Base-by-base conservation (phyloP, 2,113 vertebrate genomes). In the Chamaea fasciata region DNA sequence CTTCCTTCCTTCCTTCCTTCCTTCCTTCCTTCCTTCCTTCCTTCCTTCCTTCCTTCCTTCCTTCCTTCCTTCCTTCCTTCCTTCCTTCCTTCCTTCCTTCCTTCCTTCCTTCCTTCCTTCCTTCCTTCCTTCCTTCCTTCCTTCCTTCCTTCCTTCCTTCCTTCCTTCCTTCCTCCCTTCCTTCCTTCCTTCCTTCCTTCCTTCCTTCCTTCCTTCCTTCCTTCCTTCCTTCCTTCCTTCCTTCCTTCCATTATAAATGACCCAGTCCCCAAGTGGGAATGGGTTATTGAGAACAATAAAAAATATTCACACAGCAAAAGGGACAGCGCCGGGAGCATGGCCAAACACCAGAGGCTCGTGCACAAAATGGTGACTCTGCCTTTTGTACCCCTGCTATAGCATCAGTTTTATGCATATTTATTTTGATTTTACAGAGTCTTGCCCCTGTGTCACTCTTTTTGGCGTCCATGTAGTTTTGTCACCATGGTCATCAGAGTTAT, bases 281-380 rank as follows among this genome's bases (percentile, higher is more conserved):
- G 37, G 19, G 17, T 56, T n/a, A 27, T 18, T 55, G 24, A 27
- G 24, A 44, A 27, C 24, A 44, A 56, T 16, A n/a, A 73, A 22
- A 55, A 28, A n/a, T 44, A 44, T 3, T 56, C 2, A 0, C 18
- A 35, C 35, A 35, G 13, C 18, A 35, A 44, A 57, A 30, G 18
- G 10, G 24, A 22, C 31, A 46, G 19, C 1, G 0, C 14, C 30
- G 19, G 8, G 41, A 35, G 24, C 1, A 0, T 46, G 33, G 41
- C 24, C 31, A 44, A 28, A 44, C 0, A 0, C 24, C 53, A 35
- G 41, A 35, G 8, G 18, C 6, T 75, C 2, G 0, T 22, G 33
- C 24, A 35, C 41, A 75, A 30, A 46, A 35, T 35, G 19, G 14
- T 22, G 5, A 6, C 11, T 46, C 33, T 9, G 9, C 33, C 18